Conservation (phyloP, 2,888 invertebrate species). For the Stegana nigrithorax region DNA sequence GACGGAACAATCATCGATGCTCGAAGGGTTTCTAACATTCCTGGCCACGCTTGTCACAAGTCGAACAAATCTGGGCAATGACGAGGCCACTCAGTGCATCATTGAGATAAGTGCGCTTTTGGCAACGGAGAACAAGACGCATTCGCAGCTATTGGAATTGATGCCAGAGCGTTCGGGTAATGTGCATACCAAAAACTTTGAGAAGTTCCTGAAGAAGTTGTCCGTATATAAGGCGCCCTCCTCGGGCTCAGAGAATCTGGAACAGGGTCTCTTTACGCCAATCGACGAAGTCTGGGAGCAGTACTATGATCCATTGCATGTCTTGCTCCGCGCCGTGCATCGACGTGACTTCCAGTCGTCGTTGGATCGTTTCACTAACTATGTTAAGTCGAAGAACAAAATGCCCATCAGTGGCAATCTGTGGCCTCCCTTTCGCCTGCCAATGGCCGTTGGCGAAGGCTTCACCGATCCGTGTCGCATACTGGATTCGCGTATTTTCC, state of each 20-base stretch:
- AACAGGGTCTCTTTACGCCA: slow-evolving; percentile 90
- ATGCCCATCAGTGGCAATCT: slow-evolving; percentile 72
- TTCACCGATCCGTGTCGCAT: slow-evolving; percentile 76
- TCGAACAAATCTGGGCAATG: slow-evolving; percentile 82
- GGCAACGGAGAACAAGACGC: slow-evolving; percentile 94
- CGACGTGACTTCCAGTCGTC: slow-evolving; percentile 93
- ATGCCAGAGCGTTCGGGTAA: slow-evolving; percentile 98
- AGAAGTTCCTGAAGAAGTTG: slow-evolving; percentile 84
- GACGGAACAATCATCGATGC: slow-evolving; percentile 89
- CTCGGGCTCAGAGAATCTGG: slow-evolving; percentile 79
- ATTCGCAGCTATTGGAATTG: slow-evolving; percentile 92
- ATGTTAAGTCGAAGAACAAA: slow-evolving; percentile 74
- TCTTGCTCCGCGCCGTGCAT: slow-evolving; percentile 89
- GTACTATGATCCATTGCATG: slow-evolving; percentile 94
- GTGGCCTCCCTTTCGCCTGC: slow-evolving; percentile 87
- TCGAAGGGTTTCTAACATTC: slow-evolving; percentile 92
- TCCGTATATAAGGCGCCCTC: slow-evolving; percentile 88
- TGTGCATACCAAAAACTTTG: slow-evolving; percentile 89
- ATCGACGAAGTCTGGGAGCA: slow-evolving; percentile 90
- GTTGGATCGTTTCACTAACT: slow-evolving; percentile 91
- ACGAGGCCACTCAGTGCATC: slow-evolving; percentile 77
- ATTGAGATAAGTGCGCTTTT: slow-evolving; percentile 93
- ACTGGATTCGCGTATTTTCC: slow-evolving; percentile 66
- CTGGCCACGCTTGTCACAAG: slow-evolving; percentile 89
- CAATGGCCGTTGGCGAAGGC: slow-evolving; percentile 73